Conservation (phyloP, 2,888 invertebrate species). For the Athetis lepigone region DNA sequence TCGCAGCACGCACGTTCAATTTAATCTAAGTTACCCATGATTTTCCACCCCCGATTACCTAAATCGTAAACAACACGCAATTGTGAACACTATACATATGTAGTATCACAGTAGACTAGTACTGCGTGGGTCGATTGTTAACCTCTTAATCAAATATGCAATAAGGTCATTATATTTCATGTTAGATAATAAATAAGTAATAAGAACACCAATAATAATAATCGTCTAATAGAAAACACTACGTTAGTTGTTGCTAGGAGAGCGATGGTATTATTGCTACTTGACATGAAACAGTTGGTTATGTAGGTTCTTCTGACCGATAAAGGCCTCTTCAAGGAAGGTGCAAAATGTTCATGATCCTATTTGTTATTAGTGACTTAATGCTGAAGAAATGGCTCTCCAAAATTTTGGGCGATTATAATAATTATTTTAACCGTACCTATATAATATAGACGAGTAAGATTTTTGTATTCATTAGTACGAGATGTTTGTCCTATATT, state of each 20-base stretch:
- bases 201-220: neutral
- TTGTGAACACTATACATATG: conserved; percentile 3
- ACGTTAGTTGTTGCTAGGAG: neutral
- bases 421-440: neutral
- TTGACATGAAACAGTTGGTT: neutral
- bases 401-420: neutral
- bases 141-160: conserved; percentile 37
- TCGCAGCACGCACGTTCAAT: conserved; percentile 34
- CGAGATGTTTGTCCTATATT: neutral
- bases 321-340: neutral
- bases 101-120: conserved; percentile 4
- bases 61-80: conserved; percentile 46
- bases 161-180: conserved; percentile 21
- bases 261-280: neutral
- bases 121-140: conserved; percentile 18
- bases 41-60: conserved; percentile 36
- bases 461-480: neutral
- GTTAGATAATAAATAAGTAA: conserved; percentile 17
- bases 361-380: neutral
- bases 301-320: neutral
- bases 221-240: neutral
- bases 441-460: neutral
- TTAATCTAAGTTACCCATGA: conserved; percentile 20
- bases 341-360: neutral
- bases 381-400: neutral